phyloP scores from a whole-genome alignment of 2,113 vertebrate genomes.

The Sapajus apella region DNA sequence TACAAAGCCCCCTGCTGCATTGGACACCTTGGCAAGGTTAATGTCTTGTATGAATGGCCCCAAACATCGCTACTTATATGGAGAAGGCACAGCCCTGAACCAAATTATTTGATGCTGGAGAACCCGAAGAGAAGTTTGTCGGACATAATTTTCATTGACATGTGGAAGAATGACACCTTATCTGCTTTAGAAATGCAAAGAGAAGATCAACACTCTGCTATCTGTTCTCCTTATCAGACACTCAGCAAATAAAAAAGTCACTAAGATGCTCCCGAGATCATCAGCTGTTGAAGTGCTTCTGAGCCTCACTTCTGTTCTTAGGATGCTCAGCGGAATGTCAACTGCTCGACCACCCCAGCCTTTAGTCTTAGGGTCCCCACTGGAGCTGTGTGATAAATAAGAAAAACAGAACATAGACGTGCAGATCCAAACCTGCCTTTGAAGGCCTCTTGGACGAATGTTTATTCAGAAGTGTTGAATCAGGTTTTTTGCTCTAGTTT shows the following conservation, averaged over 20 bases:
- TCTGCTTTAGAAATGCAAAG: background rate
- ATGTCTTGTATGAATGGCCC: background rate
- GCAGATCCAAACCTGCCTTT: background rate
- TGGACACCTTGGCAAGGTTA: background rate
- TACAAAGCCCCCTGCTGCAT: background rate
- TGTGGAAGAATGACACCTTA: background rate
- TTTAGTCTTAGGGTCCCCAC: background rate
- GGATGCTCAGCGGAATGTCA: accelerated
- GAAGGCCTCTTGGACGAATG: background rate
- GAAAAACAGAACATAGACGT: background rate
- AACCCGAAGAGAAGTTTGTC: background rate
- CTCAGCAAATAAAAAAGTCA: too few relatives aligned
- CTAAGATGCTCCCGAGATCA: background rate
- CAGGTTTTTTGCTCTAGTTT: background rate
- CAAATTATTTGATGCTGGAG: background rate
- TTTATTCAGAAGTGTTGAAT: constrained; percentile 29
- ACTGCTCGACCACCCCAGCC: background rate
- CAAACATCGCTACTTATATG: background rate
- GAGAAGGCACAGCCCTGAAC: accelerated
- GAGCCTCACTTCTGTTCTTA: background rate
- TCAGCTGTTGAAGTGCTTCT: accelerated
- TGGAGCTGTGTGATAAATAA: background rate
- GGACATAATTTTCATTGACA: background rate
- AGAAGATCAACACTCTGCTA: background rate
- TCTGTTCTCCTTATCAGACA: background rate